Evolutionary conservation across 2,113 vertebrate species (phyloP).

Genomic region (Phoxinus phoxinus): DNA sequence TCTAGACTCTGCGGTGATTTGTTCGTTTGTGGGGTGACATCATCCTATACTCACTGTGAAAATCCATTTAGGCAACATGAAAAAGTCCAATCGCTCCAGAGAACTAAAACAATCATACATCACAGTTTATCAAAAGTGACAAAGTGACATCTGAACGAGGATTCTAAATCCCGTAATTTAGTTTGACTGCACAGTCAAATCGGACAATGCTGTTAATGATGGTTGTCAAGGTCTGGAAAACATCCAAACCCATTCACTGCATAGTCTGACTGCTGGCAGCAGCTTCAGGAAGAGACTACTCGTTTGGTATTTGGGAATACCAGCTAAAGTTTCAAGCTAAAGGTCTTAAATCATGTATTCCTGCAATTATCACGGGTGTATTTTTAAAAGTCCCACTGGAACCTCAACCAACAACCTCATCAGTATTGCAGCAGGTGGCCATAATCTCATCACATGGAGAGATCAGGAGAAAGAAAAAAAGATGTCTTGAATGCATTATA

Average conservation of each 20-base stretch:
- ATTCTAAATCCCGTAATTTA: not conserved
- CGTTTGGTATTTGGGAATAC: not conserved
- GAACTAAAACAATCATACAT: slow-evolving; percentile 1
- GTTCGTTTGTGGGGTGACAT: not conserved
- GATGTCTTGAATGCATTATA: slow-evolving; percentile 4
- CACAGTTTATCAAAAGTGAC: slow-evolving; percentile 2
- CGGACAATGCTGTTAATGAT: not conserved
- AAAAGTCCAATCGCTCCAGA: not conserved
- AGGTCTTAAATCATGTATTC: slow-evolving; percentile 39
- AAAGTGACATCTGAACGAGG: not conserved
- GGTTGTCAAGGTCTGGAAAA: slow-evolving; percentile 25
- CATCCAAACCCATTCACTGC: not conserved
- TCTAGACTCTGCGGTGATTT: not conserved
- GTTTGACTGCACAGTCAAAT: slow-evolving; percentile 7
- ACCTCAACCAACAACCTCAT: slow-evolving; percentile 45
- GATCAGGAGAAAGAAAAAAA: not conserved
- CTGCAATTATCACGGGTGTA: slow-evolving; percentile 36
- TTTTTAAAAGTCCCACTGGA: slow-evolving; percentile 32
- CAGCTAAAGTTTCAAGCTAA: not conserved
- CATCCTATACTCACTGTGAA: not conserved
- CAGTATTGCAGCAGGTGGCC: slow-evolving; percentile 49
- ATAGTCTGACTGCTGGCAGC: not conserved
- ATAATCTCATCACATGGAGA: slow-evolving; percentile 7
- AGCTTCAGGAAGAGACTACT: not conserved
- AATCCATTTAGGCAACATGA: not conserved